Percentiles rank a stretch among this genome's conserved stretches.
phyloP scores from a whole-genome alignment of 2,888 invertebrate species.

The Melanostoma scalare region DNA sequence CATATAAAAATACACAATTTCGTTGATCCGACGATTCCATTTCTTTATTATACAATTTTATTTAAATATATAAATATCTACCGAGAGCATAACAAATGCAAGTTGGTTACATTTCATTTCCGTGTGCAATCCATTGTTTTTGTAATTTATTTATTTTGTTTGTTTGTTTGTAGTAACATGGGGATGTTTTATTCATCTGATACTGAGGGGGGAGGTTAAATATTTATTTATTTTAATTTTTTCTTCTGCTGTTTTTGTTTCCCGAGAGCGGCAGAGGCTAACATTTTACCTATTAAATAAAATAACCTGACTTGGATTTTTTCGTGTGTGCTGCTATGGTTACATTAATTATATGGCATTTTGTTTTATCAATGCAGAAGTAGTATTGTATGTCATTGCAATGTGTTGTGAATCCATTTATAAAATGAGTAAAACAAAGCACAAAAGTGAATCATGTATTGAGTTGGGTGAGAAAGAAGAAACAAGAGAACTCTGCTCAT shows the following conservation, averaged over 20 bases:
- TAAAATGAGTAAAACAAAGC: background rate
- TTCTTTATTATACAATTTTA: conserved; percentile 42
- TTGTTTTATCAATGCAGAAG: conserved; percentile 56
- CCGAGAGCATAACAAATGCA: conserved; percentile 53
- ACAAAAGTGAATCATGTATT: too few species aligned
- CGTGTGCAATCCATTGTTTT: conserved; percentile 34
- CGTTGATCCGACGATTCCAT: conserved; percentile 34
- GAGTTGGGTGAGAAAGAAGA: too few species aligned
- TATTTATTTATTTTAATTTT: conserved; percentile 57
- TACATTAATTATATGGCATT: conserved; percentile 29
- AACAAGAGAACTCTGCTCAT: too few species aligned
- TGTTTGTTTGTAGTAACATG: conserved; percentile 23
- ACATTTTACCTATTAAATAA: conserved; percentile 49
- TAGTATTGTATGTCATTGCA: conserved; percentile 16
- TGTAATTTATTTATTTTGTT: background rate
- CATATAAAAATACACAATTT: conserved; percentile 25
- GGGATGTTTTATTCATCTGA: conserved; percentile 57
- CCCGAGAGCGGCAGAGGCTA: conserved; percentile 7
- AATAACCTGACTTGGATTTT: conserved; percentile 52
- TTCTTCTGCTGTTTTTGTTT: conserved; percentile 31
- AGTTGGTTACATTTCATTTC: conserved; percentile 55
- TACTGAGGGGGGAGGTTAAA: conserved; percentile 40
- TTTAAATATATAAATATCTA: conserved; percentile 56
- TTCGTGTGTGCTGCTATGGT: conserved; percentile 41
- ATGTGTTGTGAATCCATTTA: conserved; percentile 17